phyloP scores from a whole-genome alignment of 2,888 invertebrate genomes.

The Andrena bucephala region DNA sequence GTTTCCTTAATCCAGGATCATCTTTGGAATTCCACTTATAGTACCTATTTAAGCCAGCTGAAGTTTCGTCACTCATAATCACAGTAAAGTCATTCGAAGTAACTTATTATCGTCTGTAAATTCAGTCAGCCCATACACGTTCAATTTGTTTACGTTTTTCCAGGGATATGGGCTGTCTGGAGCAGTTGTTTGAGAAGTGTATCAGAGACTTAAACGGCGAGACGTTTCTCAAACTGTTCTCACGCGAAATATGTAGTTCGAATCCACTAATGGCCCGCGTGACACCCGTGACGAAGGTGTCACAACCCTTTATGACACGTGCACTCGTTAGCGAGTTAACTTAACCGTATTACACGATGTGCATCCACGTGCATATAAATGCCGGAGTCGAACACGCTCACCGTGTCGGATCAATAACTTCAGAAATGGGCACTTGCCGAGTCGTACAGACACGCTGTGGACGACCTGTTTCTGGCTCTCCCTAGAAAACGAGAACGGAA shows the following conservation, averaged over 20 bases:
- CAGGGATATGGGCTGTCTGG: background rate
- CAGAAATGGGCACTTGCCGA: slow-evolving; percentile 70
- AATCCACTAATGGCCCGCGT: slow-evolving; percentile 21
- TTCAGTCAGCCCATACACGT: too few relatives aligned
- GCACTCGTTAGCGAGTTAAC: slow-evolving; percentile 63
- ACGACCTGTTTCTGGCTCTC: slow-evolving; percentile 65
- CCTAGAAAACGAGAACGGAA: slow-evolving; percentile 63
- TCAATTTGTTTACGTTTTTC: background rate
- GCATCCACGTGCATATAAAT: slow-evolving; percentile 65
- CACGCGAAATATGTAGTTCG: background rate
- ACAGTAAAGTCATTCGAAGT: background rate
- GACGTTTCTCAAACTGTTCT: background rate
- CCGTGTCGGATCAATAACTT: slow-evolving; percentile 73
- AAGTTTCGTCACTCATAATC: background rate
- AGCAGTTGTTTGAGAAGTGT: too few relatives aligned
- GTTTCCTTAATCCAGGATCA: background rate
- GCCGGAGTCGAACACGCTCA: slow-evolving; percentile 70
- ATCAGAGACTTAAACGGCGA: background rate
- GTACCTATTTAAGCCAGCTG: background rate
- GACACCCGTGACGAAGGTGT: slow-evolving; percentile 13
- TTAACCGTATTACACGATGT: slow-evolving; percentile 62
- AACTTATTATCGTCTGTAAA: too few relatives aligned
- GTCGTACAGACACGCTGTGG: slow-evolving; percentile 47
- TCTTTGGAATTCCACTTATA: background rate
- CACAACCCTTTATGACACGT: slow-evolving; percentile 43